Conservation (phyloP, 2,888 invertebrate genomes). For the Platypus cylindrus region DNA sequence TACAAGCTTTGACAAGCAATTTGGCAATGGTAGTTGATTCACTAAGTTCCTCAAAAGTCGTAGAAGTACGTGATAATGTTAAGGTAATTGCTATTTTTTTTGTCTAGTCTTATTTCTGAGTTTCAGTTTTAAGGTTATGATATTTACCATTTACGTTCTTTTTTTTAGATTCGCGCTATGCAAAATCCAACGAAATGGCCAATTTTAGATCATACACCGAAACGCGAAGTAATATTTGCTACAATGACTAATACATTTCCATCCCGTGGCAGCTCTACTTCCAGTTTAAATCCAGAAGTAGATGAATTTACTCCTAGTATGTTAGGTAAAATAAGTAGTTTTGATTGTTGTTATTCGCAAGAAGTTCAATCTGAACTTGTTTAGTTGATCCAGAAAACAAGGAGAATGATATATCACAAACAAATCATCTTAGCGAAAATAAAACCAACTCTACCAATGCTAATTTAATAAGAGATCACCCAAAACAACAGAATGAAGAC, state of each 20-base stretch:
- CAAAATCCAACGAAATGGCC: constrained; percentile 84
- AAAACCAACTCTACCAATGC: background rate
- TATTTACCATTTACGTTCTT: background rate
- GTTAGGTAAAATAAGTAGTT: constrained; percentile 14
- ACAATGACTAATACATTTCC: constrained; percentile 32
- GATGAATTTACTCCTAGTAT: constrained; percentile 65
- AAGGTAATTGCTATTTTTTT: constrained; percentile 42
- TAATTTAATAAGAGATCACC: background rate
- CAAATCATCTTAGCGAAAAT: constrained; percentile 7
- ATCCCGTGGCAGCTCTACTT: constrained; percentile 40
- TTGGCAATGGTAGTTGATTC: constrained; percentile 72
- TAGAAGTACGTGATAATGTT: constrained; percentile 62
- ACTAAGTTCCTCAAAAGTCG: constrained; percentile 70
- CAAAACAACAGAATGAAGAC: constrained; percentile 3
- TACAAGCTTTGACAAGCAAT: constrained; percentile 77
- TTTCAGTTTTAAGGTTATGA: background rate
- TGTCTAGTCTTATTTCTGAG: background rate
- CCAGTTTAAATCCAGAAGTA: constrained; percentile 72
- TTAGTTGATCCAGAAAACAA: constrained; percentile 6
- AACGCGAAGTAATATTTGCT: constrained; percentile 36
- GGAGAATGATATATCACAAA: constrained; percentile 11
- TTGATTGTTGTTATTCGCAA: constrained; percentile 1
- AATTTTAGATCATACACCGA: constrained; percentile 46
- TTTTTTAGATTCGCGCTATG: constrained; percentile 62
- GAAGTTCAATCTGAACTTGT: background rate